A percentile compares a stretch with the other conserved stretches of the same genome.
phyloP scores from a whole-genome alignment of 2,797 vertebrate species.

The Hippocampus kuda region DNA sequence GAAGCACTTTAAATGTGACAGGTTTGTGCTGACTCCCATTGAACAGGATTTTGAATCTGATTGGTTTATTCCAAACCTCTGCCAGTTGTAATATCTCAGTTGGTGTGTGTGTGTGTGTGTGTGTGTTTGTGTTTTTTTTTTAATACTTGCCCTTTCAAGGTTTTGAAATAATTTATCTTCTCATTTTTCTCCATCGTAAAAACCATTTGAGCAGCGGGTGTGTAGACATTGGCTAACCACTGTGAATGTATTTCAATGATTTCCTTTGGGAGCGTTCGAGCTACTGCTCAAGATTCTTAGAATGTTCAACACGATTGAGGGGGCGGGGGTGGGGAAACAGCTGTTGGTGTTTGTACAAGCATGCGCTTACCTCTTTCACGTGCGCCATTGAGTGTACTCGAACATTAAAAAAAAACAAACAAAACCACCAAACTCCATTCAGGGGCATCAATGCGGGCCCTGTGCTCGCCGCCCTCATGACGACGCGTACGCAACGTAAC shows the following conservation, averaged over 20 bases:
- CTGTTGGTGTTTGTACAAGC: not conserved
- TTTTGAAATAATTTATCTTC: no score
- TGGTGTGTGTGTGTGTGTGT: no score
- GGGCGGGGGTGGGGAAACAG: no score
- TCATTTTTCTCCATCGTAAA: no score
- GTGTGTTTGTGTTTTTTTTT: no score
- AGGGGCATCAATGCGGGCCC: constrained; percentile 41
- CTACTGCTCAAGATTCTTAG: not conserved
- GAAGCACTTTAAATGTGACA: no score
- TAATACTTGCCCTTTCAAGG: no score
- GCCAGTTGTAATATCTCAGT: no score
- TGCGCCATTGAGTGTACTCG: constrained; percentile 13
- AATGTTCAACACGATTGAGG: not conserved
- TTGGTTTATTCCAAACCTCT: no score
- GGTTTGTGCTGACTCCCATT: no score
- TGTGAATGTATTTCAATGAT: not conserved
- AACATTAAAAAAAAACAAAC: constrained; percentile 23
- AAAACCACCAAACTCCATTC: constrained; percentile 39
- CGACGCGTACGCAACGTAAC: constrained; percentile 8
- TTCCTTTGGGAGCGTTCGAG: not conserved
- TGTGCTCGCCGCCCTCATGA: constrained; percentile 38
- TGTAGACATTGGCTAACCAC: not conserved
- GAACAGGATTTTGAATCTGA: no score
- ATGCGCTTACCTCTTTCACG: not conserved
- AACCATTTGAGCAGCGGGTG: no score